phyloP scores from a whole-genome alignment of 2,113 vertebrate genomes.

The Athene noctua region DNA sequence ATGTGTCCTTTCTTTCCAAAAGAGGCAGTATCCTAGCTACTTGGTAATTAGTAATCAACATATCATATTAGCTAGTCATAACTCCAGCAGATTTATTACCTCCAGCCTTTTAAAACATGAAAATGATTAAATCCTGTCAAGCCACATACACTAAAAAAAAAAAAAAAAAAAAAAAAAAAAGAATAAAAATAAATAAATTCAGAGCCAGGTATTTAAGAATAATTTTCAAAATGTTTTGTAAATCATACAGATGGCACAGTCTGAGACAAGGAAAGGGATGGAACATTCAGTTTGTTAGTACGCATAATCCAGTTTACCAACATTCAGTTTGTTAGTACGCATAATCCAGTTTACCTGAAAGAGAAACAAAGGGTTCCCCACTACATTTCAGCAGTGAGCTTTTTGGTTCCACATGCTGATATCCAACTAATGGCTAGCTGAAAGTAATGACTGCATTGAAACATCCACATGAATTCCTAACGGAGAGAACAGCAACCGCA shows the following conservation, averaged over 20 bases:
- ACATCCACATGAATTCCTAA: neutral
- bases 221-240: neutral
- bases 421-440: neutral
- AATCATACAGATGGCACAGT: neutral
- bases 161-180: too few relatives aligned
- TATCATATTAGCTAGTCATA: neutral
- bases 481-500: neutral
- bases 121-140: neutral
- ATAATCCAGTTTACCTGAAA: neutral
- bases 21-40: neutral
- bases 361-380: neutral
- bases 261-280: neutral
- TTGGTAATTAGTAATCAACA: conserved; percentile 17
- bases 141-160: neutral
- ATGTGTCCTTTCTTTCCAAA: conserved; percentile 21
- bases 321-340: neutral
- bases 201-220: neutral
- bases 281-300: neutral
- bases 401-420: neutral
- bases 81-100: neutral
- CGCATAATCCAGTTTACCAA: neutral
- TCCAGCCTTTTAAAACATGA: conserved; percentile 5
- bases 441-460: neutral
- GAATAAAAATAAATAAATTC: neutral
- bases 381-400: neutral